Conservation (phyloP, 1,140 invertebrate species). For the Sycophaga agraensis region DNA sequence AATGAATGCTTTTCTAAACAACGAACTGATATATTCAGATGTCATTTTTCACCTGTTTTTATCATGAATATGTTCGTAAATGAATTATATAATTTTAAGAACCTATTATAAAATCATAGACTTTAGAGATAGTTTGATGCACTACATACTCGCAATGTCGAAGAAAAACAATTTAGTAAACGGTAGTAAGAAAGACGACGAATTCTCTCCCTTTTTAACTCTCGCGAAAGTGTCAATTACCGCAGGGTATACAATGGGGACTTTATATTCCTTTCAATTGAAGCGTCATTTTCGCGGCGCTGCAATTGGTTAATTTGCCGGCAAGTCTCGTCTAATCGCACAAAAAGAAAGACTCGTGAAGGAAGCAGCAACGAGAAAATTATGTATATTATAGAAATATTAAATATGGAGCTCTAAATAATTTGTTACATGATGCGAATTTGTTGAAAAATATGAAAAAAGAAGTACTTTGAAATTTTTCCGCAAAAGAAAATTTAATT, state of each 20-base stretch:
- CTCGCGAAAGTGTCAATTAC: background rate
- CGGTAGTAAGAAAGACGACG: background rate
- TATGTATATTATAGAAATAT: too few relatives aligned
- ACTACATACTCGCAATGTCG: too few relatives aligned
- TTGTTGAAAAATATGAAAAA: too few relatives aligned
- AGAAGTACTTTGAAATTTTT: too few relatives aligned
- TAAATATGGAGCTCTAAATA: too few relatives aligned
- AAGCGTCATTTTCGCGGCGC: background rate
- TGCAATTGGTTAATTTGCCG: slow-evolving; percentile 16
- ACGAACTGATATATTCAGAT: too few relatives aligned
- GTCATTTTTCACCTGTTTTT: too few relatives aligned
- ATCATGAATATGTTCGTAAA: too few relatives aligned
- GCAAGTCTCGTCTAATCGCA: background rate
- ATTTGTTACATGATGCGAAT: too few relatives aligned
- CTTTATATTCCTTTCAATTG: slow-evolving; percentile 9
- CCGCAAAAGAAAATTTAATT: too few relatives aligned
- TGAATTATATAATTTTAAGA: too few relatives aligned
- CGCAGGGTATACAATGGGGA: background rate
- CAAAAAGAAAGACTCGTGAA: background rate
- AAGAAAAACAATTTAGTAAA: background rate
- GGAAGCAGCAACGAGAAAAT: background rate
- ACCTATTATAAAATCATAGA: background rate
- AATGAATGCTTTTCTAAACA: too few relatives aligned
- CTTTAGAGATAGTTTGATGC: background rate
- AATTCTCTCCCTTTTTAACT: background rate